Evolutionary conservation across 2,888 invertebrate genomes (phyloP), one percentile per base, ranked within the genome.

Genomic region (Lasioglossum zephyrum): DNA sequence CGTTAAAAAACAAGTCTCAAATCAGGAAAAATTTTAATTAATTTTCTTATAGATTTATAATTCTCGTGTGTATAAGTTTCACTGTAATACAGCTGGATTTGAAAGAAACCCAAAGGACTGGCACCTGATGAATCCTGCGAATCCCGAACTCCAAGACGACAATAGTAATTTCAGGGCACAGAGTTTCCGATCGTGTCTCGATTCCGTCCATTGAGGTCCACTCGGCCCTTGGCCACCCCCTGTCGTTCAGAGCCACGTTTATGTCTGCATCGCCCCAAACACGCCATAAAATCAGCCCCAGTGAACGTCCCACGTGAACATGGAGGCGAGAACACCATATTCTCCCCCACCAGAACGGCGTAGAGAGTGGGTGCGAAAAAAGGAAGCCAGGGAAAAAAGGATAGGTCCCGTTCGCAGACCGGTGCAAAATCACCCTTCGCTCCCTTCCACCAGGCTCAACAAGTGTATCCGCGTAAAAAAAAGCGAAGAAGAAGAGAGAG

Each of bases 401-500:
- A 81, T 84, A 87, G 81, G 85, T 90, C 89, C 91, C 90, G 88
- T 85, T 84, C 63, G 86, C 81, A 85, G 88, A 87, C 85, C 88
- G 88, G 88, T 83, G 89, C 91, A 90, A 92, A 92, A 92, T 90
- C 90, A 84, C 83, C 89, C 87, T 91, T 88, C 79, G 80, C 69
- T 87, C 81, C 82, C 86, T 53, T 80, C 16, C 73, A 72, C 82
- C 72, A 83, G 93, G 94, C 92, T 95, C 95, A 95, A 95, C 95
- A 95, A 95, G 95, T 95, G 95, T 94, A 94, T 94, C 92, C 92
- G 92, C 93, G 89, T 92, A 90, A 92, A 94, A 93, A 92, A 92
- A 92, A 63, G 16, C 26, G 63, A 6, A 31, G 31, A 63, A 16
- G 31, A 31, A 16, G 31, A 13, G 31, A 60, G 53, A 11, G n/a